Percentiles rank a stretch among this genome's conserved stretches.
These are phyloP conservation scores for Chelon labrosus DNA, from an alignment of 2,797 vertebrate genomes.

Conservation along the genomic window DNA sequence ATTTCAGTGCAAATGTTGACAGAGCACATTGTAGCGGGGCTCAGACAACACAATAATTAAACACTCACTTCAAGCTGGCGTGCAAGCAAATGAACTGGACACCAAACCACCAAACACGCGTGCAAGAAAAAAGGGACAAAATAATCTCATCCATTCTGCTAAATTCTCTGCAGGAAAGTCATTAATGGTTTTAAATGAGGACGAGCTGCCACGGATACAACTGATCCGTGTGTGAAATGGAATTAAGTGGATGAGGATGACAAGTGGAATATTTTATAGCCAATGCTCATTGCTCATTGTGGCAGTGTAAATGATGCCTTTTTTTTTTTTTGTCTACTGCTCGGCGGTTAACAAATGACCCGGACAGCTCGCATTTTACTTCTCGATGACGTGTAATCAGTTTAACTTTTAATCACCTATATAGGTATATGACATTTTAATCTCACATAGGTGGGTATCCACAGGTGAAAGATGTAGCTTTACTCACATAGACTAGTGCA, in stretches of 20 bases:
- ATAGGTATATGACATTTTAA: conserved; percentile 26
- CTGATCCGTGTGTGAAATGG: conserved; percentile 71
- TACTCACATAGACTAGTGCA: conserved; percentile 1
- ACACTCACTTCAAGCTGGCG: conserved; percentile 61
- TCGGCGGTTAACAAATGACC: conserved; percentile 61
- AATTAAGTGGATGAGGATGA: conserved; percentile 73
- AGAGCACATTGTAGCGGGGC: conserved; percentile 13
- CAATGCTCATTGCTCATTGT: conserved; percentile 68
- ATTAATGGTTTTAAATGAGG: conserved; percentile 74
- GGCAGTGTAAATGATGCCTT: conserved; percentile 58
- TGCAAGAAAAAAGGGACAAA: conserved; percentile 45
- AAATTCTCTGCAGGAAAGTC: conserved; percentile 68
- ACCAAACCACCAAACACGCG: background rate
- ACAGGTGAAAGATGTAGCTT: conserved; percentile 16
- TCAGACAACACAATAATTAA: conserved; percentile 64
- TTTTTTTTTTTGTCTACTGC: conserved; percentile 46
- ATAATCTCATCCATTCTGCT: conserved; percentile 58
- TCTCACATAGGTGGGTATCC: conserved; percentile 8
- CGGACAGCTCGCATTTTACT: conserved; percentile 53
- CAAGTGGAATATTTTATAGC: conserved; percentile 71
- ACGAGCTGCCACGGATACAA: conserved; percentile 64
- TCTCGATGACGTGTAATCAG: conserved; percentile 50
- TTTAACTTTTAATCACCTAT: conserved; percentile 45
- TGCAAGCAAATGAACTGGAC: conserved; percentile 55
- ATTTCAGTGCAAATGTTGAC: conserved; percentile 56